A percentile compares a stretch with the other conserved stretches of the same genome.
Evolutionary conservation across 92 coral and sea anemone genomes (phyloP).

Genomic region (Epizoanthus illoricatus): DNA sequence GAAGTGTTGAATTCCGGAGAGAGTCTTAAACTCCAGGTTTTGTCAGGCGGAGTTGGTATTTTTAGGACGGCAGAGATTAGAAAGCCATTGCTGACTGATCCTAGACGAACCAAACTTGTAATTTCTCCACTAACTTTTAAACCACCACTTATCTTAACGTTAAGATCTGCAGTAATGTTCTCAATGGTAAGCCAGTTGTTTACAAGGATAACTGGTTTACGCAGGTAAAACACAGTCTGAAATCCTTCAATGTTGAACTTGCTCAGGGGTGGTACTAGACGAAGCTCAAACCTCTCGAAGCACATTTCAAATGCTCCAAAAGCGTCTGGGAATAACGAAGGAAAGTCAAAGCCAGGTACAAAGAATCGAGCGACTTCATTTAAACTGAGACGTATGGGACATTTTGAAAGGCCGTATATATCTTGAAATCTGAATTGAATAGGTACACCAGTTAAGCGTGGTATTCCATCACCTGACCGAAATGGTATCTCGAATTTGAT

Average conservation of each 20-base stretch:
- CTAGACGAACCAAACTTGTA: conserved; percentile 45
- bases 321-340: conserved; percentile 44
- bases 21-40: conserved; percentile 46
- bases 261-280: conserved; percentile 45
- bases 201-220: conserved; percentile 21
- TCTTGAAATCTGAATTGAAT: conserved; percentile 15
- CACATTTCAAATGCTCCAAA: conserved; percentile 43
- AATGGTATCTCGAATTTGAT: conserved; percentile 52
- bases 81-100: conserved; percentile 39
- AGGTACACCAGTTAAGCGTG: background rate
- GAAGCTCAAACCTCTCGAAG: conserved; percentile 35
- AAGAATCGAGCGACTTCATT: conserved; percentile 32
- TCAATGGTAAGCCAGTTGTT: conserved; percentile 50
- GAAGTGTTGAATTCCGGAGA: background rate
- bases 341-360: conserved; percentile 48
- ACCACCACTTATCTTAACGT: background rate
- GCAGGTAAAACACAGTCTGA: conserved; percentile 17
- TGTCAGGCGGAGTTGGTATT: conserved; percentile 34
- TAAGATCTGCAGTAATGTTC: conserved; percentile 42
- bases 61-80: conserved; percentile 1
- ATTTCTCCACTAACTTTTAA: conserved; percentile 44
- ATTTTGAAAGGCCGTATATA: conserved; percentile 37
- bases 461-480: background rate
- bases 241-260: conserved; percentile 39
- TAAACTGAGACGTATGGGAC: conserved; percentile 17